phyloP scores from a whole-genome alignment of 1,140 invertebrate genomes.

The Drosophila pseudoananassae region DNA sequence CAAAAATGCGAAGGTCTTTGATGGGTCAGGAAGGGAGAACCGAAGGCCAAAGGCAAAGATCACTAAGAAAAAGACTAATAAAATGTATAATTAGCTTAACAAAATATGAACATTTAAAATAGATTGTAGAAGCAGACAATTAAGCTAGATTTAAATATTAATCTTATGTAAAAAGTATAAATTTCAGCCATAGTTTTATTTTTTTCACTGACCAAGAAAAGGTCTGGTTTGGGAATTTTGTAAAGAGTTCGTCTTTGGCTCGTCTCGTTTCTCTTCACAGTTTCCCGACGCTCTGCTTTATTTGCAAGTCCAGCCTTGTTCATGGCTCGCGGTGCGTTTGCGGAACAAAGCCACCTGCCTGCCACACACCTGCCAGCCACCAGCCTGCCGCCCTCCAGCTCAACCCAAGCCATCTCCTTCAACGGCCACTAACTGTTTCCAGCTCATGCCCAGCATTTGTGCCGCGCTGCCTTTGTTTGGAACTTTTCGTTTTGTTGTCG shows the following conservation, averaged over 20 bases:
- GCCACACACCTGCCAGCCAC: neutral
- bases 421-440: conserved; percentile 15
- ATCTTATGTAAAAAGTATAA: no score
- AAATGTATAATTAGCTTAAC: neutral
- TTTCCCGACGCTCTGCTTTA: conserved; percentile 22
- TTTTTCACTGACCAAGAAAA: conserved; percentile 23
- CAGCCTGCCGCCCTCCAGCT: neutral
- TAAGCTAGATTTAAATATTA: no score
- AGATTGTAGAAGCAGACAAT: no score
- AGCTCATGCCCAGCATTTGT: conserved; percentile 34
- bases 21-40: neutral
- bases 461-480: conserved; percentile 60
- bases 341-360: conserved; percentile 24
- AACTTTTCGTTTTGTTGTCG: conserved; percentile 58
- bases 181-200: neutral
- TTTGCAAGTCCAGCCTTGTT: conserved; percentile 46
- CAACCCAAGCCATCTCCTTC: conserved; percentile 4
- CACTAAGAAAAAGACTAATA: conserved; percentile 2
- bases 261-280: conserved; percentile 29
- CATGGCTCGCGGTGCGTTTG: conserved; percentile 50
- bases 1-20: conserved; percentile 27
- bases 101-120: neutral
- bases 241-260: conserved; percentile 26
- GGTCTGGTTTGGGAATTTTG: neutral
- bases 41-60: conserved; percentile 25